Conservation (phyloP, 2,888 invertebrate species). For the Andricus quercusramuli region DNA sequence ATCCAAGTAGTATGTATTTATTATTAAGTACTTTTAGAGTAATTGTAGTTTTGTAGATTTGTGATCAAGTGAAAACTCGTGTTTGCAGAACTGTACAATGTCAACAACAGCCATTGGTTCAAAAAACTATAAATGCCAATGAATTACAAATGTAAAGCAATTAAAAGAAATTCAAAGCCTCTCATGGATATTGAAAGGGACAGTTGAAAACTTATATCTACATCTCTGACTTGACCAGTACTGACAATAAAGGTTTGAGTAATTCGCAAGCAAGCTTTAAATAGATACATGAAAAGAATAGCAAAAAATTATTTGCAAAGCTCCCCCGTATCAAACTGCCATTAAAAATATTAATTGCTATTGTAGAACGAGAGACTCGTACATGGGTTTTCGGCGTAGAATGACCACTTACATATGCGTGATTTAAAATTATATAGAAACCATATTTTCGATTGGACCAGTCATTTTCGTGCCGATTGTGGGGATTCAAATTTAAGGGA, state of each 20-base stretch:
- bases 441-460: constrained; percentile 57
- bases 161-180: neutral
- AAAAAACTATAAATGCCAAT: neutral
- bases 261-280: neutral
- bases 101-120: neutral
- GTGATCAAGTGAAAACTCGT: constrained; percentile 3
- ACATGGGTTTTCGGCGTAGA: constrained; percentile 69
- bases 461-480: constrained; percentile 61
- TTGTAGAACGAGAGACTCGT: constrained; percentile 67
- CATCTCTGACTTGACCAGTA: constrained; percentile 37
- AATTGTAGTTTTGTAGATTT: constrained; percentile 28
- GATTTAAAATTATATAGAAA: constrained; percentile 57
- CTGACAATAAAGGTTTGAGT: constrained; percentile 34
- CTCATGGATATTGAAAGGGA: constrained; percentile 7
- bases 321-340: constrained; percentile 68
- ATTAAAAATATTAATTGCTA: constrained; percentile 60
- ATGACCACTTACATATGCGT: constrained; percentile 68
- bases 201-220: neutral
- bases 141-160: neutral
- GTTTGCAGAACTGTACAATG: constrained; percentile 36
- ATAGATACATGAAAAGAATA: constrained; percentile 41
- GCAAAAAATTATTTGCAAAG: constrained; percentile 57
- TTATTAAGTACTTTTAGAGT: neutral
- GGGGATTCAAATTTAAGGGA: constrained; percentile 51
- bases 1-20: constrained; percentile 16